phyloP scores from a whole-genome alignment of 1,140 invertebrate species.

The Rhopalosiphum maidis region DNA sequence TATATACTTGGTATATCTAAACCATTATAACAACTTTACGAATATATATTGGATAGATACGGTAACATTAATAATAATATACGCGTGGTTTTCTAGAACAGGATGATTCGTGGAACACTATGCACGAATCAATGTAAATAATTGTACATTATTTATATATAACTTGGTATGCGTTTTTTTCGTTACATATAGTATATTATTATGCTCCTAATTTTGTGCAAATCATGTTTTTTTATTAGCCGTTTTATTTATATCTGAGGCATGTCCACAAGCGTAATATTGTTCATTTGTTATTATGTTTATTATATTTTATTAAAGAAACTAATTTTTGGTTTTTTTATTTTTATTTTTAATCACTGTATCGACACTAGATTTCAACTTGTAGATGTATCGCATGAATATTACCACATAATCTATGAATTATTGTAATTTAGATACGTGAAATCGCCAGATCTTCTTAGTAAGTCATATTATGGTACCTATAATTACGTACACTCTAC shows the following conservation, averaged over 20 bases:
- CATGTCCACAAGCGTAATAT: neutral
- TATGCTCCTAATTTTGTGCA: neutral
- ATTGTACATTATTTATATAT: neutral
- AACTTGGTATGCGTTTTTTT: neutral
- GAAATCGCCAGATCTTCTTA: no score
- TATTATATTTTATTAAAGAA: neutral
- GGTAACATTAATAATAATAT: neutral
- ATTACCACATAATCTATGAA: no score
- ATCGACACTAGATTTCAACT: no score
- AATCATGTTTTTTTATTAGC: slow-evolving; percentile 38
- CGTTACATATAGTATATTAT: neutral
- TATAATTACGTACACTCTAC: no score
- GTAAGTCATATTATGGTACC: no score
- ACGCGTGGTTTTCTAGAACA: neutral
- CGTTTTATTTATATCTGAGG: neutral
- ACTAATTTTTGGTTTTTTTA: neutral
- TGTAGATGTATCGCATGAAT: no score
- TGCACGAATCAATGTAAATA: neutral
- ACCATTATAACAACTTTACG: neutral
- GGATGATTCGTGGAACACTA: neutral
- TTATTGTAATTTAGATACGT: no score
- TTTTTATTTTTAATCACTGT: no score
- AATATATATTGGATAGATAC: neutral
- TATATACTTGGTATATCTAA: neutral
- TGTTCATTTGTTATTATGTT: neutral